A percentile compares a stretch with the other conserved stretches of the same genome.
These are phyloP conservation scores for Crocidura indochinensis DNA, from an alignment of 2,797 vertebrate species.

Conservation along the genomic window DNA sequence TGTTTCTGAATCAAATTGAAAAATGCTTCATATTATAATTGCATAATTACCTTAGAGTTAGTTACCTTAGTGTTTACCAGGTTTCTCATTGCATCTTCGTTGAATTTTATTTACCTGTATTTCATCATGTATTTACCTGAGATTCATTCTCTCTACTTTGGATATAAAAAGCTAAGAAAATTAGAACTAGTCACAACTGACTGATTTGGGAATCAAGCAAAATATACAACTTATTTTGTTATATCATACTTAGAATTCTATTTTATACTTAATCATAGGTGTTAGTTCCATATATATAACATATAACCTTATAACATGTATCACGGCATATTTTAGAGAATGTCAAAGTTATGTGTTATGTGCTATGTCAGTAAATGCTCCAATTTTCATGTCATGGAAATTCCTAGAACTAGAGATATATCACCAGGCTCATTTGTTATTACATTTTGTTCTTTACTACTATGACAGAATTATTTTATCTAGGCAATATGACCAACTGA, in stretches of 20 bases:
- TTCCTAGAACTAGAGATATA: not conserved
- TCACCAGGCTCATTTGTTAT: not conserved
- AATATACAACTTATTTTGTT: slow-evolving; percentile 8
- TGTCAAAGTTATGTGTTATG: not conserved
- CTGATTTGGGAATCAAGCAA: not conserved
- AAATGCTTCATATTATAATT: not conserved
- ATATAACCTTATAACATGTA: too few relatives aligned
- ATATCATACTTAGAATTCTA: not conserved
- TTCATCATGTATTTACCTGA: too few relatives aligned
- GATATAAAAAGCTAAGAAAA: not conserved
- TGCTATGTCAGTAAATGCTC: not conserved
- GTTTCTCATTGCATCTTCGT: not conserved
- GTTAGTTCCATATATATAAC: not conserved
- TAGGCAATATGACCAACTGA: not conserved
- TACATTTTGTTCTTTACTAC: not conserved
- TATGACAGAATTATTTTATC: not conserved
- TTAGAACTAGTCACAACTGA: not conserved
- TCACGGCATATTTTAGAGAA: not conserved
- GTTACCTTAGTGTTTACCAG: too few relatives aligned
- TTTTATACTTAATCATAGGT: not conserved
- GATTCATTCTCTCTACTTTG: not conserved
- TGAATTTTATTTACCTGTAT: not conserved
- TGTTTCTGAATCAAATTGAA: not conserved
- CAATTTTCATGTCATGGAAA: not conserved
- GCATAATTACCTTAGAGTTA: not conserved